Conservation (phyloP, 2,888 invertebrate genomes). For the Drosophila conformis region DNA sequence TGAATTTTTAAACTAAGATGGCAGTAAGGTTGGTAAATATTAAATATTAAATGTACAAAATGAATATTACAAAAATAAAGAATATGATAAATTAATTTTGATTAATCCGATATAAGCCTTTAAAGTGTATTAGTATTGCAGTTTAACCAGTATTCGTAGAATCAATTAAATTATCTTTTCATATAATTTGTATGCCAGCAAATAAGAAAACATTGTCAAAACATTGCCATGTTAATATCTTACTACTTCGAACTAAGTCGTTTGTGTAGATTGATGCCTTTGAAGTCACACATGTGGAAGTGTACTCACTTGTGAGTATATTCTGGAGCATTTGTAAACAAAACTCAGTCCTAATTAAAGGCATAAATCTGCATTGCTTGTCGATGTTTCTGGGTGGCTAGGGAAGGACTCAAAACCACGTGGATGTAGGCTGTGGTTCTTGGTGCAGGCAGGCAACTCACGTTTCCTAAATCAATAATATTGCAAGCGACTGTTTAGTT, state of each 20-base stretch:
- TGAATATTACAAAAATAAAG: not conserved
- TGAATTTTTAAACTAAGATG: not conserved
- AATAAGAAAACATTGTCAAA: too few species aligned
- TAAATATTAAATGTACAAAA: not conserved
- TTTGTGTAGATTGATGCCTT: slow-evolving; percentile 18
- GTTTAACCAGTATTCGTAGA: not conserved
- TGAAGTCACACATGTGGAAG: not conserved
- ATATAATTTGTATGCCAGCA: not conserved
- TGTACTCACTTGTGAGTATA: not conserved
- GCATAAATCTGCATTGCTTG: slow-evolving; percentile 48
- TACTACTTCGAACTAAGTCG: not conserved
- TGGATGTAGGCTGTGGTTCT: not conserved
- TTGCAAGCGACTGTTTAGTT: slow-evolving; percentile 21
- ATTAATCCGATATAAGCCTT: not conserved
- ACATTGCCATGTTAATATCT: not conserved
- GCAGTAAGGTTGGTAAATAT: not conserved
- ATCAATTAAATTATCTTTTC: not conserved
- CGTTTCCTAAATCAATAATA: slow-evolving; percentile 54
- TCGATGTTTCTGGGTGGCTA: not conserved
- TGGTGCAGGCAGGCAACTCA: slow-evolving; percentile 8
- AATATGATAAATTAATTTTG: not conserved
- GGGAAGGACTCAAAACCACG: not conserved
- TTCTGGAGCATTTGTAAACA: slow-evolving; percentile 51
- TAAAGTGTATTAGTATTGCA: too few species aligned
- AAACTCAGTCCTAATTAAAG: slow-evolving; percentile 61